These are phyloP conservation scores for Chelonus insularis DNA, from an alignment of 1,140 invertebrate genomes.

Conservation along the genomic window DNA sequence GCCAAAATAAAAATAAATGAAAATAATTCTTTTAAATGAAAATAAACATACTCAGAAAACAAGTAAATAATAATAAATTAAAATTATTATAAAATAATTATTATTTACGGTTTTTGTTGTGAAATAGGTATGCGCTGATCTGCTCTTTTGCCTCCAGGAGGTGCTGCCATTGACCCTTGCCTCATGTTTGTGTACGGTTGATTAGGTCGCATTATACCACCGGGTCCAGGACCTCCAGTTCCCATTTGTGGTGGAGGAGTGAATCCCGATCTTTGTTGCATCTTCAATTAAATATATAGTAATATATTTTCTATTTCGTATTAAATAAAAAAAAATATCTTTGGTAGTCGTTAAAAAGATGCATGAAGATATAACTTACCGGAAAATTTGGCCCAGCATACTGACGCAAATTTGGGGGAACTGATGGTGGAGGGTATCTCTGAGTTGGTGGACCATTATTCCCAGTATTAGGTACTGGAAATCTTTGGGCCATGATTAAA, in stretches of 20 bases:
- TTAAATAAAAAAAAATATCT: too few species aligned
- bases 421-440: constrained; percentile 63
- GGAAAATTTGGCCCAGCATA: constrained; percentile 67
- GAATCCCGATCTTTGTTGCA: constrained; percentile 60
- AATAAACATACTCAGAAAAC: constrained; percentile 24
- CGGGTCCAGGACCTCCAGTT: constrained; percentile 57
- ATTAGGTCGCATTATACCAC: constrained; percentile 64
- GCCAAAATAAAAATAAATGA: constrained; percentile 26
- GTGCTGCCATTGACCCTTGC: constrained; percentile 62
- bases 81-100: constrained; percentile 41
- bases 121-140: constrained; percentile 66
- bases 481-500: constrained; percentile 65
- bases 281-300: too few species aligned
- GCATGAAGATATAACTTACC: constrained; percentile 57
- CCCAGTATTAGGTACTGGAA: constrained; percentile 62
- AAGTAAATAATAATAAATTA: constrained; percentile 26
- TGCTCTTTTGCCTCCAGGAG: constrained; percentile 63
- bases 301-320: too few species aligned
- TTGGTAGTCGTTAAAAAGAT: too few species aligned
- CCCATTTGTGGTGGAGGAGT: constrained; percentile 63
- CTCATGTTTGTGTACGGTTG: constrained; percentile 65
- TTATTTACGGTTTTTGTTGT: constrained; percentile 68
- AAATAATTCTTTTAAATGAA: constrained; percentile 25
- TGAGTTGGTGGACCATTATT: constrained; percentile 64
- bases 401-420: constrained; percentile 64